Evolutionary conservation across 1,140 invertebrate species (phyloP).

Genomic region (Trachelipus rathkii): DNA sequence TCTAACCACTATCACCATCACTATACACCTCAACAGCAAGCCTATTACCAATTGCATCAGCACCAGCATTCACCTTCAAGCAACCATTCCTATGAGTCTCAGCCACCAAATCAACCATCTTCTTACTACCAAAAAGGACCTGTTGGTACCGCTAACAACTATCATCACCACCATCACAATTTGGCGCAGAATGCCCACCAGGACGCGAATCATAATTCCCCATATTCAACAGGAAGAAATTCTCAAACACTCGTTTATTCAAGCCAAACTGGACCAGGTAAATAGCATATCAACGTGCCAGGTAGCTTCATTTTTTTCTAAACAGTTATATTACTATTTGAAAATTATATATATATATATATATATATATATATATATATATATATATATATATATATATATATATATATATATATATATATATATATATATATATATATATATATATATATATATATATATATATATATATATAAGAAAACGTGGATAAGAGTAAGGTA

Average conservation of each 20-base stretch:
- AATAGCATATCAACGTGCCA: neutral
- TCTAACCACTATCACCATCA: neutral
- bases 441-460: slow-evolving; percentile 16
- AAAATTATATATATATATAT: no score
- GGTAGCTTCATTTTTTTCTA: neutral
- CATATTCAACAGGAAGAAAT: neutral
- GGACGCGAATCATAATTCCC: neutral
- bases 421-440: slow-evolving; percentile 17
- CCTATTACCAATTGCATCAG: neutral
- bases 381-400: slow-evolving; percentile 4
- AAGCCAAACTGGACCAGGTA: neutral
- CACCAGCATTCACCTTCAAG: neutral
- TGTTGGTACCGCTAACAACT: neutral
- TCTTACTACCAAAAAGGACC: slow-evolving; percentile 3
- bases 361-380: slow-evolving; percentile 15
- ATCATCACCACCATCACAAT: neutral
- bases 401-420: neutral
- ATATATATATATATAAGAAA: neutral
- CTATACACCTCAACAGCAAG: neutral
- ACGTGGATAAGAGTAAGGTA: no score
- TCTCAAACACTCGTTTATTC: neutral
- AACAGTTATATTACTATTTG: neutral
- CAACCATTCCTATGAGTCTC: neutral
- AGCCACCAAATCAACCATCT: neutral
- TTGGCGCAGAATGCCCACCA: neutral